A percentile compares a stretch with the other conserved stretches of the same genome.
Evolutionary conservation across 2,797 vertebrate species (phyloP).

Genomic region (Muscicapa striata): DNA sequence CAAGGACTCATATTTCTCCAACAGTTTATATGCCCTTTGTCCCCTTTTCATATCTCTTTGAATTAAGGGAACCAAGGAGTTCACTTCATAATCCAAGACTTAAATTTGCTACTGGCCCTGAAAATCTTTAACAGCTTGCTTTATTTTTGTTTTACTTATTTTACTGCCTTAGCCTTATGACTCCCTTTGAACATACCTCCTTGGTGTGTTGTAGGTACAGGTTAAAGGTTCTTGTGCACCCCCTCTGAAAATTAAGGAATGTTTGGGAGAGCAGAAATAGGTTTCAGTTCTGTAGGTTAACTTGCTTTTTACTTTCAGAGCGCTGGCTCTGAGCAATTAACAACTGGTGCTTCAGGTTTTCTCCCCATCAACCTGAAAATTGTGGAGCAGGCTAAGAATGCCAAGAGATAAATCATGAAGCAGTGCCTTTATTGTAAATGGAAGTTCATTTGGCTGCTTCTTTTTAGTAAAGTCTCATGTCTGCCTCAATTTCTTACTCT

Average conservation of each 20-base stretch:
- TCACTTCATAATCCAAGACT: not conserved
- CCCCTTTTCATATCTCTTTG: accelerated
- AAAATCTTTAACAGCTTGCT: not conserved
- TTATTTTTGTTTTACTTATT: not conserved
- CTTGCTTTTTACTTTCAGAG: not conserved
- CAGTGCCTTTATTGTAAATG: not conserved
- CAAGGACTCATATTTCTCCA: not conserved
- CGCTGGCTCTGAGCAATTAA: not conserved
- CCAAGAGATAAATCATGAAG: not conserved
- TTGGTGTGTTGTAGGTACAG: not conserved
- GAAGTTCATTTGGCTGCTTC: not conserved
- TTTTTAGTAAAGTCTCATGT: not conserved
- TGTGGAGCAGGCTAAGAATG: not conserved
- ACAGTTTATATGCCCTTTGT: not conserved
- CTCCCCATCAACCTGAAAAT: not conserved
- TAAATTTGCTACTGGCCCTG: not conserved
- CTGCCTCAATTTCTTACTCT: not conserved
- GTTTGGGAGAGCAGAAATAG: not conserved
- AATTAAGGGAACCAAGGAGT: not conserved
- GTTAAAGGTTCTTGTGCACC: not conserved
- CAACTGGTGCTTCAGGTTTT: not conserved
- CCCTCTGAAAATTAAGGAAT: not conserved
- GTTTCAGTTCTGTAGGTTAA: not conserved
- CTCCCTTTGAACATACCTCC: not conserved
- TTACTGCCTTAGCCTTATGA: not conserved